Evolutionary conservation across 2,797 vertebrate species (phyloP).

Genomic region (Columba guinea): DNA sequence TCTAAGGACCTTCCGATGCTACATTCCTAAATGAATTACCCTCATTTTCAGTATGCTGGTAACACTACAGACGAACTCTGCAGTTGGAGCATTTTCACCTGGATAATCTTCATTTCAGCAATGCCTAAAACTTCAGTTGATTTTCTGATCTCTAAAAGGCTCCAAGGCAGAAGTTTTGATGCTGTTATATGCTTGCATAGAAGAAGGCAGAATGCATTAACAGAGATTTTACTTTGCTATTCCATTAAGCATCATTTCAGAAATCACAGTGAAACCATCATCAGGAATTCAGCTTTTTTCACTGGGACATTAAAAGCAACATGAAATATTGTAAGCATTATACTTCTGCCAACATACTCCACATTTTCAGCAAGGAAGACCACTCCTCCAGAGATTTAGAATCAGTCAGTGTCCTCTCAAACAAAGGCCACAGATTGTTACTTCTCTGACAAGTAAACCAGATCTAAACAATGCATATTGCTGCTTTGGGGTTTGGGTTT

Average conservation of each 20-base stretch:
- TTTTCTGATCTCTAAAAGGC: background rate
- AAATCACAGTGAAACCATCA: background rate
- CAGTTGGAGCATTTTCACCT: background rate
- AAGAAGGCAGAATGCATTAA: background rate
- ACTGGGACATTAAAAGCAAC: background rate
- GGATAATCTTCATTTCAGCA: background rate
- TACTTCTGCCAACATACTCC: background rate
- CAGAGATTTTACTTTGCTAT: background rate
- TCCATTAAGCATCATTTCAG: slow-evolving; percentile 7
- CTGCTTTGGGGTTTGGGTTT: background rate
- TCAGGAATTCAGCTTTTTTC: background rate
- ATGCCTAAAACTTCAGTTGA: background rate
- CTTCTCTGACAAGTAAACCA: background rate
- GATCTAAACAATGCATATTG: background rate
- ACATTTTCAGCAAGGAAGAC: background rate
- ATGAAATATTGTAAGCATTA: background rate
- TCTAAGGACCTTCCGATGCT: slow-evolving; percentile 6
- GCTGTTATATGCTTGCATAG: background rate
- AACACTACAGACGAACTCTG: background rate
- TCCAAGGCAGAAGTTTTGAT: background rate
- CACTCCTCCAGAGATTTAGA: background rate
- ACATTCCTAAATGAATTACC: background rate
- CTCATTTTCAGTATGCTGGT: background rate
- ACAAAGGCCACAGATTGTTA: background rate
- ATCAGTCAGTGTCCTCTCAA: background rate